Percentiles rank a stretch among this genome's conserved stretches.
Evolutionary conservation across 37 sponge, comb jelly and placozoan genomes (phyloP).

Genomic region (Cliona cf. orientalis): DNA sequence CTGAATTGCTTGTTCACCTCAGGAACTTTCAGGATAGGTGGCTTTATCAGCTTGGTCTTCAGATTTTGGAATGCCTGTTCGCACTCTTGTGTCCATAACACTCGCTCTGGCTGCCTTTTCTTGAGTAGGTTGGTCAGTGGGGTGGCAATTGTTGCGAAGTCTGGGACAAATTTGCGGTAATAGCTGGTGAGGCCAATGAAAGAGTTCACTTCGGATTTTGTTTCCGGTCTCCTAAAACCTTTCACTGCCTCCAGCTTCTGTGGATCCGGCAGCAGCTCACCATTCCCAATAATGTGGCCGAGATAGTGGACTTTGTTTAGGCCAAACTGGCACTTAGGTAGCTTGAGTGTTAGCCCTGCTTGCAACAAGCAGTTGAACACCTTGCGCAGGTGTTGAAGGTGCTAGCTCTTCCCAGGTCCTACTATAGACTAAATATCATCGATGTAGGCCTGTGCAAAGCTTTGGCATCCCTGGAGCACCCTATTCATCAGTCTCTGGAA

Average conservation of each 20-base stretch:
- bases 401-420: constrained; percentile 14
- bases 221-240: background rate
- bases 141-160: too few species aligned
- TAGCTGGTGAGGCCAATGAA: constrained; percentile 34
- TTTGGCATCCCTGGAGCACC: constrained; percentile 16
- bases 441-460: constrained; percentile 22
- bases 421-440: constrained; percentile 2
- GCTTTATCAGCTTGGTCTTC: too few species aligned
- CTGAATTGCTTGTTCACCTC: too few species aligned
- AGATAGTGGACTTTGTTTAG: constrained; percentile 10
- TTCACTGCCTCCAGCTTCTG: constrained; percentile 28
- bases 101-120: too few species aligned
- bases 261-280: constrained; percentile 10
- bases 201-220: constrained; percentile 7
- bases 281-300: constrained; percentile 34
- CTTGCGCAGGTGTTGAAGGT: constrained; percentile 17
- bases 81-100: too few species aligned
- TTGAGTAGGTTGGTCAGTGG: too few species aligned
- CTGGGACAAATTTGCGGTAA: constrained; percentile 14
- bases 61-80: too few species aligned
- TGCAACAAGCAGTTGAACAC: constrained; percentile 4
- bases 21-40: too few species aligned
- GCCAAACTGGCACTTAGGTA: constrained; percentile 45
- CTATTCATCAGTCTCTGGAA: constrained; percentile 8
- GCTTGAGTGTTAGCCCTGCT: constrained; percentile 12